These are phyloP conservation scores for Pycnonotus jocosus DNA, from an alignment of 2,113 vertebrate genomes.

Conservation along the genomic window DNA sequence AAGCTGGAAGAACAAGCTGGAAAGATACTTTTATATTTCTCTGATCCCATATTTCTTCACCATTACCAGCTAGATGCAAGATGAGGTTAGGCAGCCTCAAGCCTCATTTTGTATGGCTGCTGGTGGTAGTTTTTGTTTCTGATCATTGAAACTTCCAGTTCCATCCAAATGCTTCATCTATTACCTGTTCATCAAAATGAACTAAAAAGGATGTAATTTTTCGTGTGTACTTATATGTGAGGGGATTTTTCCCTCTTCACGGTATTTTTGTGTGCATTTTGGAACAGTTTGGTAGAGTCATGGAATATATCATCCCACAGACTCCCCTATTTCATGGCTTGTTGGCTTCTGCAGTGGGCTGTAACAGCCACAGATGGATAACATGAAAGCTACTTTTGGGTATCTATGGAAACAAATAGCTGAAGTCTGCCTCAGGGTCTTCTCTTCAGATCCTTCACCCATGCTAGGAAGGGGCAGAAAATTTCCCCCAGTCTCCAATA, in stretches of 20 bases:
- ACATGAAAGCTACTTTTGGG: neutral
- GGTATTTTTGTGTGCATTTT: neutral
- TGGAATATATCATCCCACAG: neutral
- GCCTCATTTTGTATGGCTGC: neutral
- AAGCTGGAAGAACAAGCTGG: neutral
- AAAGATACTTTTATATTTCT: neutral
- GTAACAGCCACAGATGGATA: slow-evolving; percentile 11
- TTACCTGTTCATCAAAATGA: neutral
- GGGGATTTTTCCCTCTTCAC: neutral
- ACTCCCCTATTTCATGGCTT: neutral
- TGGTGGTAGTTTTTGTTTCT: neutral
- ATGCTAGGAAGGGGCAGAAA: neutral
- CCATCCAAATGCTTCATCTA: neutral
- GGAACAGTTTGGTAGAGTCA: neutral
- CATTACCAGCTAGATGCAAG: neutral
- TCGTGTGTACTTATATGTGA: neutral
- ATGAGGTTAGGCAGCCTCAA: neutral
- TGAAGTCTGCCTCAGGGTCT: neutral
- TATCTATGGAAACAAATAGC: slow-evolving; percentile 39
- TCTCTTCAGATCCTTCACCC: neutral
- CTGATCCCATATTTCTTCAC: neutral
- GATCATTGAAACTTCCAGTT: neutral
- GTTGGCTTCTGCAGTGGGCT: neutral
- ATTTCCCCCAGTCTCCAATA: neutral
- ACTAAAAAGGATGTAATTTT: neutral